Percentiles rank a stretch among this genome's conserved stretches.
phyloP scores from a whole-genome alignment of 2,888 invertebrate species.

The Mantis religiosa region DNA sequence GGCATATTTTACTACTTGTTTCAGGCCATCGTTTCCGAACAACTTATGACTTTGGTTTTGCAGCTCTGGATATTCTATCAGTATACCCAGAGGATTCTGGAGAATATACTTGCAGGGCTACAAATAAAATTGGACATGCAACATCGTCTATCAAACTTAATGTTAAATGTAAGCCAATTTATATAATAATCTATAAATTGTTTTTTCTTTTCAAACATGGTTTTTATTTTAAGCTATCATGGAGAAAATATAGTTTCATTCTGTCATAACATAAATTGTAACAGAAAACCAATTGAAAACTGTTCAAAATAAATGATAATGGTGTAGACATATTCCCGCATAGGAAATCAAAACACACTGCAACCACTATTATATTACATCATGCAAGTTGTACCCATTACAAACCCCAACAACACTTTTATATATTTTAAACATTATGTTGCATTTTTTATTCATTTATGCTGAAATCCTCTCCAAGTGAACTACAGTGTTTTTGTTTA shows the following conservation, averaged over 20 bases:
- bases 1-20: background rate
- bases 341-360: too few relatives aligned
- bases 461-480: too few relatives aligned
- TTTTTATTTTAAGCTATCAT: background rate
- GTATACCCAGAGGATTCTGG: constrained; percentile 94
- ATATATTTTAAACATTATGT: too few relatives aligned
- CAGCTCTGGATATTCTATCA: constrained; percentile 89
- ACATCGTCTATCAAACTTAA: constrained; percentile 74
- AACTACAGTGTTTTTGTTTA: too few relatives aligned
- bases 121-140: constrained; percentile 80
- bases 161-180: constrained; percentile 66
- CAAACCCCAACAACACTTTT: too few relatives aligned
- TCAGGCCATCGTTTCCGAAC: constrained; percentile 83
- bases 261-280: background rate
- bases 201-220: background rate
- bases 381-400: too few relatives aligned
- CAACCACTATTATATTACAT: too few relatives aligned
- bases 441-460: too few relatives aligned
- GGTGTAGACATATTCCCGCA: too few relatives aligned
- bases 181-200: background rate
- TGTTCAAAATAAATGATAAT: too few relatives aligned
- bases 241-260: background rate
- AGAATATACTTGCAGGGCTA: constrained; percentile 83
- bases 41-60: constrained; percentile 94
- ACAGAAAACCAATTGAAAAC: too few relatives aligned